Evolutionary conservation across 2,888 invertebrate species (phyloP).

Genomic region (Nowickia ferox): DNA sequence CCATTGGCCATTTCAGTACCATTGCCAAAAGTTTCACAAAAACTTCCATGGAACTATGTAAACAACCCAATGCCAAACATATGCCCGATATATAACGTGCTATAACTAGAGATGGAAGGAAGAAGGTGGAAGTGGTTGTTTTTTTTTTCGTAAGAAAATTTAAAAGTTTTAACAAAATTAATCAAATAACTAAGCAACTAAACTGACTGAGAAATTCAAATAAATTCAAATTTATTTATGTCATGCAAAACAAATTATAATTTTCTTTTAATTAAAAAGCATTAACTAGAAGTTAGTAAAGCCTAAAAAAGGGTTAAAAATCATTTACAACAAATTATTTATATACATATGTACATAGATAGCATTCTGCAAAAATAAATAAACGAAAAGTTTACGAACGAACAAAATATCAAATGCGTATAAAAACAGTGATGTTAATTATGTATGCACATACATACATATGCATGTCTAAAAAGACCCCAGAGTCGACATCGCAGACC

Average conservation of each 20-base stretch:
- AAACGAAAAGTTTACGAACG: neutral
- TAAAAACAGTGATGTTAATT: constrained; percentile 35
- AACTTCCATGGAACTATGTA: constrained; percentile 86
- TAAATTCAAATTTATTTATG: constrained; percentile 43
- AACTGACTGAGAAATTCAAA: constrained; percentile 36
- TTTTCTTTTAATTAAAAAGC: constrained; percentile 5
- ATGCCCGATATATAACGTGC: constrained; percentile 82
- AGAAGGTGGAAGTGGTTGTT: constrained; percentile 25
- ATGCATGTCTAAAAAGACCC: too few relatives aligned
- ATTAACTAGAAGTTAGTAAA: constrained; percentile 48
- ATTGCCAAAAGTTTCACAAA: constrained; percentile 86
- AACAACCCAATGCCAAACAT: constrained; percentile 82
- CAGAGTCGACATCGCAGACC: too few relatives aligned
- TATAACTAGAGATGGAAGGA: constrained; percentile 76
- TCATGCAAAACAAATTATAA: constrained; percentile 54
- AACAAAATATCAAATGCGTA: neutral
- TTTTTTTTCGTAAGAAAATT: constrained; percentile 21
- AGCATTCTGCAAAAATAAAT: neutral
- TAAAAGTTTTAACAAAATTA: constrained; percentile 3
- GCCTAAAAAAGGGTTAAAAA: neutral
- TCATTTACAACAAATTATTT: constrained; percentile 35
- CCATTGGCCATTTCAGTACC: constrained; percentile 88
- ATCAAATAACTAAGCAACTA: constrained; percentile 16
- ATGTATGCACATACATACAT: too few relatives aligned
- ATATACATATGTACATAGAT: neutral